A percentile compares a stretch with the other conserved stretches of the same genome.
phyloP scores from a whole-genome alignment of 2,888 invertebrate species.

The Zeuzera pyrina region DNA sequence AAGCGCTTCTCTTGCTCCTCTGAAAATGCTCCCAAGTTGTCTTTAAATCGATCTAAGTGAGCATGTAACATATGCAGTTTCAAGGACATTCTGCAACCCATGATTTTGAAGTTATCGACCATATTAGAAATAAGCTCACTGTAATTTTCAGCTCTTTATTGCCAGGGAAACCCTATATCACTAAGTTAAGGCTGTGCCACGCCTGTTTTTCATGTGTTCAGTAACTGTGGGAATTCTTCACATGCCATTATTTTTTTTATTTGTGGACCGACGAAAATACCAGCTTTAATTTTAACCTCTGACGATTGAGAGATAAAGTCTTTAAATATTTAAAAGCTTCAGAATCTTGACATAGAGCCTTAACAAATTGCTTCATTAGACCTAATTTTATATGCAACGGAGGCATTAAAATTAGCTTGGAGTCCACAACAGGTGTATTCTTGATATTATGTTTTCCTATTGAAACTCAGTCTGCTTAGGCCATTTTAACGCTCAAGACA shows the following conservation, averaged over 20 bases:
- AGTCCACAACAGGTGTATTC: too few relatives aligned
- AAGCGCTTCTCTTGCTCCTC: constrained; percentile 12
- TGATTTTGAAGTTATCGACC: constrained; percentile 3
- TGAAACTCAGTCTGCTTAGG: too few relatives aligned
- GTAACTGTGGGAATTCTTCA: background rate
- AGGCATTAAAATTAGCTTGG: too few relatives aligned
- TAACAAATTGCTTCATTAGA: too few relatives aligned
- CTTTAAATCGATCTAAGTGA: constrained; percentile 12
- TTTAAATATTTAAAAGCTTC: too few relatives aligned
- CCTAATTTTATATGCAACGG: too few relatives aligned
- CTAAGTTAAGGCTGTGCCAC: constrained; percentile 14
- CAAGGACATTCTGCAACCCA: constrained; percentile 10
- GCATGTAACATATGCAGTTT: constrained; percentile 11
- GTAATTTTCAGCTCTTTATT: constrained; percentile 14
- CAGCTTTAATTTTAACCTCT: too few relatives aligned
- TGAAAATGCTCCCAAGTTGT: constrained; percentile 10
- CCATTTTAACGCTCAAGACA: too few relatives aligned
- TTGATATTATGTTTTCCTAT: too few relatives aligned
- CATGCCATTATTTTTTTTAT: background rate
- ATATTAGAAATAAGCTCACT: constrained; percentile 11
- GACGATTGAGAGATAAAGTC: too few relatives aligned
- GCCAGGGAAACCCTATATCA: constrained; percentile 13
- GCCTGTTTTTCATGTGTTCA: background rate
- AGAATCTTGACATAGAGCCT: too few relatives aligned
- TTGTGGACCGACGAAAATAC: background rate